Evolutionary conservation across 2,888 invertebrate species (phyloP), one percentile per base, ranked within the genome.

Genomic region (Sialis lutaria): DNA sequence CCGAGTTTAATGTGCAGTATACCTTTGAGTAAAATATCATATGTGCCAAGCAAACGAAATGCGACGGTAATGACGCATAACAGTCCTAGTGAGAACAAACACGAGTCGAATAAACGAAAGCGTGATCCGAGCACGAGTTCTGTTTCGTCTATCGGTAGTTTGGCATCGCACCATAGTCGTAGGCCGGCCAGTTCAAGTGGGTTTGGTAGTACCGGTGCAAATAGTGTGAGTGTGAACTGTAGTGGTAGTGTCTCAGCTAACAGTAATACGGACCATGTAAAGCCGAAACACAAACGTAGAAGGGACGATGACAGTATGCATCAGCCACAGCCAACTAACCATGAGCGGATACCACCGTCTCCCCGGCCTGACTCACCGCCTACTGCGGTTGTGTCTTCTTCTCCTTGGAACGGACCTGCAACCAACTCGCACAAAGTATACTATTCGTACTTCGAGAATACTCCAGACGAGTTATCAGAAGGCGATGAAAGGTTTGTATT

Each of bases 371-470:
- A 63, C 53, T 55, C 56, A 7, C 56, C 55, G 32, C 39, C 53
- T 48, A 53, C 53, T 33, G 51, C 55, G 6, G 50, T 55, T 8
- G 51, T 44, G 52, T 10, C 34, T 6, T 48, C 50, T 13, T 32
- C 35, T 31, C 9, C 45, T 8, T 45, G 45, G 47, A 33, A 42
- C 7, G 50, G 43, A 37, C 51, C 46, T 6, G 46, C 42, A 47
- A 9, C 45, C 58, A 52, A 50, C 56, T 50, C 51, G 22, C 47
- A 47, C 9, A 47, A 73, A 50, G 68, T 75, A 54, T 82, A 79
- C 67, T 79, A 76, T 67, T 82, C 82, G 40, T 82, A 82, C 67
- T 81, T 82, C 64, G 81, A 82, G 59, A 63, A 69, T 35, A 65
- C 72, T 50, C 76, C 75, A 4, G 76, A 77, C 40, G 76, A 77